These are phyloP conservation scores for Cinclus mexicanus DNA, from an alignment of 2,113 vertebrate genomes.

Conservation along the genomic window DNA sequence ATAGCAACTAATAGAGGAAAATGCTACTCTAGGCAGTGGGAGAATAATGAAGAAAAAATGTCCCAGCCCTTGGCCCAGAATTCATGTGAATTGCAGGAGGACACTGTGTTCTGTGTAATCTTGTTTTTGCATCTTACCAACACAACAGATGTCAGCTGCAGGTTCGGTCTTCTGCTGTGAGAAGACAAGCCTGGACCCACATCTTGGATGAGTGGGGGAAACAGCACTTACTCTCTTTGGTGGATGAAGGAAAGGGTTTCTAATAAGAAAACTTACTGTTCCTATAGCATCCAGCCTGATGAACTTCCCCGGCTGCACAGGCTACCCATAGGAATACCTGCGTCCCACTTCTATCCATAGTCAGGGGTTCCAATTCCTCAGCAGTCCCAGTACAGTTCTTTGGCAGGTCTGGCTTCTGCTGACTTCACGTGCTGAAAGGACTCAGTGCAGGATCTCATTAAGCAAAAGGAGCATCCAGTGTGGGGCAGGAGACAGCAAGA, in stretches of 20 bases:
- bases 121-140: slow-evolving; percentile 28
- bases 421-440: fast-evolving
- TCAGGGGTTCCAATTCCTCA: neutral
- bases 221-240: neutral
- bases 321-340: neutral
- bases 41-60: slow-evolving; percentile 63
- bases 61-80: slow-evolving; percentile 45
- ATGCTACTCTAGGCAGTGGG: slow-evolving; percentile 14
- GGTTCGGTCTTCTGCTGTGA: neutral
- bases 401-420: neutral
- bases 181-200: neutral
- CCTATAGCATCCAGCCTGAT: neutral
- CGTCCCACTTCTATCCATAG: neutral
- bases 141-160: slow-evolving; percentile 21
- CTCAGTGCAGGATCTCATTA: neutral
- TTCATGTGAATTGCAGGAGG: neutral
- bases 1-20: slow-evolving; percentile 43
- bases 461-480: neutral
- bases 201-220: neutral
- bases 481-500: neutral
- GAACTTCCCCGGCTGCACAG: neutral
- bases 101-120: neutral
- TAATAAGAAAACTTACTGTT: neutral
- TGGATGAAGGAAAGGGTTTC: neutral
- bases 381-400: neutral